phyloP scores from a whole-genome alignment of 1,140 invertebrate species.

The Galleria mellonella region DNA sequence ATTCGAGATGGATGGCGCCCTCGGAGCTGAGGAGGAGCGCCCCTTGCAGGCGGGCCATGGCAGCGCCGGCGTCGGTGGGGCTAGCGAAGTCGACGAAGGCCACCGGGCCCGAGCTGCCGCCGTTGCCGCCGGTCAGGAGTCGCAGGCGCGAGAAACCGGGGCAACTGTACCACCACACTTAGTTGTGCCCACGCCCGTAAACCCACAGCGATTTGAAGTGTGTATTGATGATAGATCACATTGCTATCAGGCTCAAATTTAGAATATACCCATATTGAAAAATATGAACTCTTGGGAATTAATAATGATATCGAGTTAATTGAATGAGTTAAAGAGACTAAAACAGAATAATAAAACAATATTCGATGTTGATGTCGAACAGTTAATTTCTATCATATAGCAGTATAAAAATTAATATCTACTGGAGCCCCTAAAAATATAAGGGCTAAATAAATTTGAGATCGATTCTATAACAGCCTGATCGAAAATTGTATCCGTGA shows the following conservation, averaged over 20 bases:
- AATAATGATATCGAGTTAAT: no score
- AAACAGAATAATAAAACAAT: no score
- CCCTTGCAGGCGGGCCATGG: slow-evolving; percentile 94
- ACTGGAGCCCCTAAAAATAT: no score
- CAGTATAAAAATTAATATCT: no score
- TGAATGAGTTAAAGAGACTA: no score
- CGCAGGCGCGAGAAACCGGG: slow-evolving; percentile 97
- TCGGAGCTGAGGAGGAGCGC: slow-evolving; percentile 96
- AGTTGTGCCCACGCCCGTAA: slow-evolving; percentile 51
- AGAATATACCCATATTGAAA: no score
- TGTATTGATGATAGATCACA: slow-evolving; percentile 8
- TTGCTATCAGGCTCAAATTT: background rate
- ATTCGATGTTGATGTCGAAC: no score
- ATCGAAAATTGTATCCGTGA: no score
- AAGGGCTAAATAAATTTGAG: no score
- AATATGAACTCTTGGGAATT: no score
- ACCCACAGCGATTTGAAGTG: slow-evolving; percentile 16
- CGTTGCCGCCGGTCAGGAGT: slow-evolving; percentile 89
- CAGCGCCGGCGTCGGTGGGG: slow-evolving; percentile 90
- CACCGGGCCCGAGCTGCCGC: slow-evolving; percentile 75
- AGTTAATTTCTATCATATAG: no score
- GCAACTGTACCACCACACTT: slow-evolving; percentile 81
- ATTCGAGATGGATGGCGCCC: slow-evolving; percentile 97
- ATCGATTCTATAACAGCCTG: no score
- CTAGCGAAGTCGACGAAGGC: slow-evolving; percentile 98